A percentile compares a stretch with the other conserved stretches of the same genome.
These are phyloP conservation scores for Polyploca ridens DNA, from an alignment of 2,888 invertebrate genomes.

Conservation along the genomic window DNA sequence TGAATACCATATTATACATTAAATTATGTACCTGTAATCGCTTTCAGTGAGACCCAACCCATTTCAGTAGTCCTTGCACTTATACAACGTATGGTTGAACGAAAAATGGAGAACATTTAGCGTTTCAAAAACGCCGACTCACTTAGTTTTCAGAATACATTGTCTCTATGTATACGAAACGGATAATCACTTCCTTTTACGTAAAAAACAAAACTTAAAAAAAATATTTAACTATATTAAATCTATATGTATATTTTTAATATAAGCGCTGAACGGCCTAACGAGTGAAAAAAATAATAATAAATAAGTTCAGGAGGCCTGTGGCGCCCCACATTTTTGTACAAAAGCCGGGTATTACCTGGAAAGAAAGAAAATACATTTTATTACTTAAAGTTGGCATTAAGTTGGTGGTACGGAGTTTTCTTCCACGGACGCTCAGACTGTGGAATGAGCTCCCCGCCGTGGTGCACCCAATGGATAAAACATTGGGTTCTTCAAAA, in stretches of 20 bases:
- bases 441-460: too few species aligned
- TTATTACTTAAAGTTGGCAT: background rate
- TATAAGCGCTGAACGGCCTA: slow-evolving; percentile 76
- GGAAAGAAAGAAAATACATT: slow-evolving; percentile 44
- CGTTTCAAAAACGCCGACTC: slow-evolving; percentile 9
- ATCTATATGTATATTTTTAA: slow-evolving; percentile 74
- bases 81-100: background rate
- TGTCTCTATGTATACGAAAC: slow-evolving; percentile 33
- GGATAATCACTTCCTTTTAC: slow-evolving; percentile 57
- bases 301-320: slow-evolving; percentile 74
- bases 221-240: slow-evolving; percentile 70
- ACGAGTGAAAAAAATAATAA: slow-evolving; percentile 77
- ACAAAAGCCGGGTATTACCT: slow-evolving; percentile 73
- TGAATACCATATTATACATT: background rate
- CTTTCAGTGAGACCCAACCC: slow-evolving; percentile 12
- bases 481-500: too few species aligned
- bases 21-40: background rate
- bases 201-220: slow-evolving; percentile 70
- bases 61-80: slow-evolving; percentile 17
- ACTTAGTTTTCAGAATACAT: slow-evolving; percentile 19
- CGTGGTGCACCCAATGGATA: too few species aligned
- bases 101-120: background rate
- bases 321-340: slow-evolving; percentile 68
- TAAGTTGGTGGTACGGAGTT: too few species aligned
- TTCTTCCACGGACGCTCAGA: too few species aligned